phyloP scores from a whole-genome alignment of 1,140 invertebrate genomes.

The Drosophila parabipectinata region DNA sequence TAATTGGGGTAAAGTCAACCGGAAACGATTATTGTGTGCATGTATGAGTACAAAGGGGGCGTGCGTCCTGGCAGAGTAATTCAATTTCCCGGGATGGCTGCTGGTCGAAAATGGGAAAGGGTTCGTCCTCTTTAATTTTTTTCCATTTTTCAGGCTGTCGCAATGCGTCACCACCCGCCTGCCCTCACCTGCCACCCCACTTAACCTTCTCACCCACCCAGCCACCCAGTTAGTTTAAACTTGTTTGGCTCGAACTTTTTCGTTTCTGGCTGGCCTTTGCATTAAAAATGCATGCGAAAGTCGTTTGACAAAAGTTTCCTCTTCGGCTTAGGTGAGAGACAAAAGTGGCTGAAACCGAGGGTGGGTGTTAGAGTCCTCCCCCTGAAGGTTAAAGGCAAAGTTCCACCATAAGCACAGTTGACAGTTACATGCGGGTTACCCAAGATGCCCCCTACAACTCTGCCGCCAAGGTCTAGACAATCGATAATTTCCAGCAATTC shows the following conservation, averaged over 20 bases:
- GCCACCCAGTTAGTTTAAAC: conserved; percentile 40
- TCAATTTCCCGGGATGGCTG: conserved; percentile 59
- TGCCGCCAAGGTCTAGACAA: conserved; percentile 27
- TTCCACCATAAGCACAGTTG: conserved; percentile 55
- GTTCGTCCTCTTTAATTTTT: not conserved
- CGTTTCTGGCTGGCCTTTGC: conserved; percentile 52
- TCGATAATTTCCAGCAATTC: conserved; percentile 58
- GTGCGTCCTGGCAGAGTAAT: conserved; percentile 57
- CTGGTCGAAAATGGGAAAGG: conserved; percentile 38
- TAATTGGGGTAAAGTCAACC: conserved; percentile 77
- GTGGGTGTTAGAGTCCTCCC: not conserved
- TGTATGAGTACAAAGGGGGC: conserved; percentile 23
- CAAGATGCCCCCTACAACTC: conserved; percentile 49
- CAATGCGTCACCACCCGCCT: conserved; percentile 64
- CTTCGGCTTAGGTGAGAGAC: conserved; percentile 15
- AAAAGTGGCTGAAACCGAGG: not conserved
- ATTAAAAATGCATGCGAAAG: conserved; percentile 77
- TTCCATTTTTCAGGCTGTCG: conserved; percentile 44
- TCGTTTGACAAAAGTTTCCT: conserved; percentile 59
- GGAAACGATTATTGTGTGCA: conserved; percentile 69
- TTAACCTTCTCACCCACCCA: conserved; percentile 10
- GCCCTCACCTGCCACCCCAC: conserved; percentile 11
- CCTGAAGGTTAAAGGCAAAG: conserved; percentile 57
- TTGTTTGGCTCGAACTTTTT: conserved; percentile 48
- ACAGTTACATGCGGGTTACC: conserved; percentile 62